Evolutionary conservation across 2,888 invertebrate species (phyloP), one percentile per base, ranked within the genome.

Genomic region (Cloeon dipterum): DNA sequence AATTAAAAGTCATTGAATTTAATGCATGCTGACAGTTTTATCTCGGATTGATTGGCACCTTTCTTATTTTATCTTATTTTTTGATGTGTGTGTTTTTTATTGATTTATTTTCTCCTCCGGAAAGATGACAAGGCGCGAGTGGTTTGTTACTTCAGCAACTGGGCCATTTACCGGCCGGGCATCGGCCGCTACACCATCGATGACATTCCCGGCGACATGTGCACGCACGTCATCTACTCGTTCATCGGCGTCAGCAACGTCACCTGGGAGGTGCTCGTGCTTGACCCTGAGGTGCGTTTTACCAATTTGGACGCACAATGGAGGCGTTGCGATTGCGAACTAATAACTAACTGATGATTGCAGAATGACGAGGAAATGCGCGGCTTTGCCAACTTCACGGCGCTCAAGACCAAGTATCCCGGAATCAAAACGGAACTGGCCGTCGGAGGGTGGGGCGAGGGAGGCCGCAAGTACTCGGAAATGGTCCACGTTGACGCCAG

Each of bases 401-500:
- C 66, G 11, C 58, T 86, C 14, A 73, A 71, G 40, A 57, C 66
- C 20, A 67, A 66, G 23, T 67, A 75, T 52, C 83, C 85, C 0
- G 54, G 67, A 20, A 61, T 85, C 5, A 82, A 82, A 55, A 68
- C 78, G 32, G 67, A 70, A 58, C 65, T 86, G 2, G 86, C 86
- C 0, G 76, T 86, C 1, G 88, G 88, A 0, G 86, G 86, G 1
- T 88, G 86, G 86, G 86, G 74, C 1, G 86, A 86, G 51, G 86
- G 86, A 11, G 86, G 86, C 16, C 64, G 70, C 44, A 86, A 86
- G 52, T 88, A 86, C 55, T 86, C 86, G 0, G 63, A 67, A 35
- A 72, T 88, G 70, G 82, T 79, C 1, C 66, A 73, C 0, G 64
- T 71, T 33, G 74, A 75, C 47, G 62, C 65, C 36, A 62, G 69